Conservation (phyloP, 2,888 invertebrate genomes). For the Gnatocerus cornutus region DNA sequence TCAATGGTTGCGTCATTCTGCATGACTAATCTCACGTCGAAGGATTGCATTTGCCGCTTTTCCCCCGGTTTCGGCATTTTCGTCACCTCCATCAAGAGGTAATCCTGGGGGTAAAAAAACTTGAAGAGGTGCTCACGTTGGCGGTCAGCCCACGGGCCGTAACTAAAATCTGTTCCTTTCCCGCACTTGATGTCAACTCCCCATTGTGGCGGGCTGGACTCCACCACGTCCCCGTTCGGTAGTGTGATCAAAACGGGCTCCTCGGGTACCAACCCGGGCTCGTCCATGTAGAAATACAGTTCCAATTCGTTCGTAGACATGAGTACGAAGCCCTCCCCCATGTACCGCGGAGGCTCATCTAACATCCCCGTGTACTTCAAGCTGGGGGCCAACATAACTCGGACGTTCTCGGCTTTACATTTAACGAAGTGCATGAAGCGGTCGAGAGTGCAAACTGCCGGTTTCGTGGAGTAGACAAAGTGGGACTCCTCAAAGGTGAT, state of each 20-base stretch:
- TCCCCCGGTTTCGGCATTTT: constrained; percentile 90
- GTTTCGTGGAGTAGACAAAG: constrained; percentile 95
- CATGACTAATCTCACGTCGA: constrained; percentile 93
- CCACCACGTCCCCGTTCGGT: constrained; percentile 94
- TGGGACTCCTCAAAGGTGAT: constrained; percentile 95
- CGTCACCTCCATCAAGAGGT: constrained; percentile 85
- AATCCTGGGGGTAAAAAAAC: constrained; percentile 96
- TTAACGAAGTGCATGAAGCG: constrained; percentile 97
- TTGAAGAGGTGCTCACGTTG: constrained; percentile 96
- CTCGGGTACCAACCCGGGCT: constrained; percentile 90
- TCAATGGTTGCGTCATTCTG: constrained; percentile 96
- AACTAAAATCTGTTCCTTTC: constrained; percentile 95
- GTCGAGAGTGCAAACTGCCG: constrained; percentile 93
- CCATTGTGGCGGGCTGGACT: constrained; percentile 95
- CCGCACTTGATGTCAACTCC: constrained; percentile 96
- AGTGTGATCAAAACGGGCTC: constrained; percentile 91
- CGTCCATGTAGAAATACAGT: constrained; percentile 98
- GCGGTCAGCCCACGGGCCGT: constrained; percentile 99
- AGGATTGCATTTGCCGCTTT: constrained; percentile 89
- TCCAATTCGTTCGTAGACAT: constrained; percentile 96
- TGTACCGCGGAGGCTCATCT: constrained; percentile 95
- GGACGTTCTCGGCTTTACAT: constrained; percentile 95
- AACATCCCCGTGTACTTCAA: constrained; percentile 94
- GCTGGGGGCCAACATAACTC: constrained; percentile 96
- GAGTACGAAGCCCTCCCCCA: constrained; percentile 99